phyloP scores from a whole-genome alignment of 2,888 invertebrate species.

The Bombylius discolor region DNA sequence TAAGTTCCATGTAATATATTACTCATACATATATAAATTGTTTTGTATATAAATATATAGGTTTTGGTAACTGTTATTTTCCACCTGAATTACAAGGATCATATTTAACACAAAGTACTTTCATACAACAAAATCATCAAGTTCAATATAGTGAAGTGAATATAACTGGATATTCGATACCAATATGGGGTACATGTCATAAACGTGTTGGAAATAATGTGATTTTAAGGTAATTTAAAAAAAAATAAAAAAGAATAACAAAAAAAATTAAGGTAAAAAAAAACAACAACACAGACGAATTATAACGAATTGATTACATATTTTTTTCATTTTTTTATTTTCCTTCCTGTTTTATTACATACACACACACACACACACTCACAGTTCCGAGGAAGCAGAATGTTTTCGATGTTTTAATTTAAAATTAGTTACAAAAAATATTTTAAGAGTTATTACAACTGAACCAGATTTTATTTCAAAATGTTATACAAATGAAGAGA shows the following conservation, averaged over 20 bases:
- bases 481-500: conserved; percentile 47
- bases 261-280: no score
- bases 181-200: conserved; percentile 48
- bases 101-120: conserved; percentile 44
- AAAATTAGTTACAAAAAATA: conserved; percentile 44
- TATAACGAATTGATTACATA: background rate
- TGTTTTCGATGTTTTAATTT: conserved; percentile 50
- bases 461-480: conserved; percentile 41
- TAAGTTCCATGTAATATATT: no score
- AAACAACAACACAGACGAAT: background rate
- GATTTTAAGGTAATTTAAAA: conserved; percentile 37
- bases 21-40: no score
- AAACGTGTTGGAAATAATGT: conserved; percentile 46
- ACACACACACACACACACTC: background rate
- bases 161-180: conserved; percentile 48
- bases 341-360: background rate
- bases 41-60: background rate
- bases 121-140: conserved; percentile 36
- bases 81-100: conserved; percentile 51
- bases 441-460: conserved; percentile 47
- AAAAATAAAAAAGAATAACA: no score
- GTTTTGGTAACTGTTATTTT: conserved; percentile 44
- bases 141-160: conserved; percentile 47
- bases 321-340: no score
- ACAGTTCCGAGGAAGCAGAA: conserved; percentile 41